phyloP scores from a whole-genome alignment of 2,797 vertebrate genomes.

The Mormyrus proboscirostris region DNA sequence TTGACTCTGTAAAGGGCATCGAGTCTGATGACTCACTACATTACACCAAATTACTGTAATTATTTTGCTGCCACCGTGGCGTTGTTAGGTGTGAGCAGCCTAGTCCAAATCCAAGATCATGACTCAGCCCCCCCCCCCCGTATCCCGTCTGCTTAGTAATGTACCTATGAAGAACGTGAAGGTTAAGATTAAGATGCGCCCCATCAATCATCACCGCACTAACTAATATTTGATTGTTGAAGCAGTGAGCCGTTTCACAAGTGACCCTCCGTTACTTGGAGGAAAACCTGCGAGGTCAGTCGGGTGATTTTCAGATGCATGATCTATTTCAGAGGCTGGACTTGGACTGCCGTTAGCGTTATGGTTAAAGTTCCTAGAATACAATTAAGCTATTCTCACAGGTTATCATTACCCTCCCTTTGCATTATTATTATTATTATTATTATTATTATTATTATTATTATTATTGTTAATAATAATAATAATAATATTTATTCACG shows the following conservation, averaged over 20 bases:
- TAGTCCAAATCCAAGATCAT: neutral
- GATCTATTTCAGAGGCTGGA: neutral
- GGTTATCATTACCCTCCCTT: neutral
- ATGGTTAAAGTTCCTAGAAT: neutral
- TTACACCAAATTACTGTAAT: neutral
- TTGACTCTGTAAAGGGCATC: neutral
- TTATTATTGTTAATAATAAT: neutral
- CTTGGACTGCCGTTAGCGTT: neutral
- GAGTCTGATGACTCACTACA: neutral
- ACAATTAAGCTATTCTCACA: neutral
- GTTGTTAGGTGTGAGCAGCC: neutral
- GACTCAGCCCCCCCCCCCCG: neutral
- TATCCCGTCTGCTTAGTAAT: neutral
- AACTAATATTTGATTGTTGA: neutral
- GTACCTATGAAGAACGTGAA: neutral
- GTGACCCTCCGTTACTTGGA: neutral
- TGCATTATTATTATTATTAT: neutral
- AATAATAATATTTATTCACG: too few relatives aligned
- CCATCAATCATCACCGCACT: neutral
- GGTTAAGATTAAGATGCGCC: neutral
- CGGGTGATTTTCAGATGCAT: neutral
- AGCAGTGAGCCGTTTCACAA: neutral
- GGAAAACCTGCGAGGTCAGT: neutral
- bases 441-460: neutral
- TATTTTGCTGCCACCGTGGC: neutral